Evolutionary conservation across 2,113 vertebrate species (phyloP), one percentile per base, ranked within the genome.

Genomic region (Sciurus niger): DNA sequence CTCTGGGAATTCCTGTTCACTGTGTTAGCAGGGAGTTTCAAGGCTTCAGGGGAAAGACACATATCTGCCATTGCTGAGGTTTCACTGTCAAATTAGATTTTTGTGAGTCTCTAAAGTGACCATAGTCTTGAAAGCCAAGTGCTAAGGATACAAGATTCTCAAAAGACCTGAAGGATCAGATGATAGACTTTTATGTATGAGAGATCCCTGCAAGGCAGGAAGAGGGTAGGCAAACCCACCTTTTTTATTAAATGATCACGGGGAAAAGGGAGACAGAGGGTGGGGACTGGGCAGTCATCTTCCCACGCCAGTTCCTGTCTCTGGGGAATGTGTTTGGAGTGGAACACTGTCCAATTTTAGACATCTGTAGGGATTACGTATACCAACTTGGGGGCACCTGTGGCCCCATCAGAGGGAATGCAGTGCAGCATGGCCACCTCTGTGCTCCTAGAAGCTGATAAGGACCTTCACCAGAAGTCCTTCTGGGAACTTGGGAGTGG

Each of bases 141-240:
- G 77, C 73, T 82, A 93, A 97, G 70, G 46, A 96, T 53, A 53
- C 20, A 85, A 90, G 53, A 24, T 84, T 97, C 93, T 76, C 83
- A 60, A 79, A 93, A 94, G 51, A 48, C 32, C 37, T 43, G 20
- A 40, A 80, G 17, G 63, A 82, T 92, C 40, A 2, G 30, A 74
- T n/a, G 22, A 32, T 11, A 51, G 51, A 78, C 70, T 60, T 89
- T 78, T 89, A 51, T 28, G 11, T 11, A 8, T 37, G n/a, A n/a
- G 18, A 37, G 5, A 37, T 55, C 32, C 8, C 40, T 51, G 20
- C 2, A 37, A 82, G 32, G 82, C 67, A 53, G n/a, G 53, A 68
- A 51, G 82, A 34, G 63, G 37, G 43, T 6, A 0, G 40, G 72
- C 8, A 13, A 83, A 30, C 30, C 68, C 11, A 68, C 4, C 5